phyloP scores from a whole-genome alignment of 2,797 vertebrate genomes.

The Mormyrops attenuatus region DNA sequence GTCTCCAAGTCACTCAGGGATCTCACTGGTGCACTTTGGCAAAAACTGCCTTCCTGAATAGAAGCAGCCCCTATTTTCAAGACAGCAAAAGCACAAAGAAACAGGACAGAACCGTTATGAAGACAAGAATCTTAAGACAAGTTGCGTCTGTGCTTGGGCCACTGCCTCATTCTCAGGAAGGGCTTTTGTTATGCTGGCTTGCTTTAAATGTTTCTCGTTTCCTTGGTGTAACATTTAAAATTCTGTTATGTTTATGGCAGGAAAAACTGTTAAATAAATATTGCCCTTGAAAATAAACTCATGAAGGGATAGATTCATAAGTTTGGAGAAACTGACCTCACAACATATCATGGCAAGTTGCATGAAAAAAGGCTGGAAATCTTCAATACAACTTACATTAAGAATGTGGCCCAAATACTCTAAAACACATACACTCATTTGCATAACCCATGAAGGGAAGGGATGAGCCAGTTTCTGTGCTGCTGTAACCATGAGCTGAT shows the following conservation, averaged over 20 bases:
- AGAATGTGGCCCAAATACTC: not conserved
- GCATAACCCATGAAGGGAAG: not conserved
- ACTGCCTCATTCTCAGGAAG: not conserved
- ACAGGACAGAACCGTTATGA: not conserved
- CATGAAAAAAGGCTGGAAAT: not conserved
- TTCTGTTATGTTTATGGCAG: not conserved
- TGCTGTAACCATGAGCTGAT: not conserved
- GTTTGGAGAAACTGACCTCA: not conserved
- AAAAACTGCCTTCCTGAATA: not conserved
- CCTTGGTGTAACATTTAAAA: not conserved
- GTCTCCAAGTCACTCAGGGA: not conserved
- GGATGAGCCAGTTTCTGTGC: constrained; percentile 20
- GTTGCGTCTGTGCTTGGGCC: not conserved
- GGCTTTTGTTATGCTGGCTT: not conserved
- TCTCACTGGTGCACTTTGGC: not conserved
- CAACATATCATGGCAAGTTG: not conserved
- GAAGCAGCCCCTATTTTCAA: not conserved
- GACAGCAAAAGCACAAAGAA: not conserved
- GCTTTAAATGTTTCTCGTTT: not conserved
- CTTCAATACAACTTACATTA: not conserved
- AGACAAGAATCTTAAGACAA: not conserved
- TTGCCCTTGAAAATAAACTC: not conserved
- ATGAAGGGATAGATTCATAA: not conserved
- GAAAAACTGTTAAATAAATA: not conserved
- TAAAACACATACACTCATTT: not conserved